phyloP scores from a whole-genome alignment of 2,888 invertebrate genomes.

The Sepiola atlantica region DNA sequence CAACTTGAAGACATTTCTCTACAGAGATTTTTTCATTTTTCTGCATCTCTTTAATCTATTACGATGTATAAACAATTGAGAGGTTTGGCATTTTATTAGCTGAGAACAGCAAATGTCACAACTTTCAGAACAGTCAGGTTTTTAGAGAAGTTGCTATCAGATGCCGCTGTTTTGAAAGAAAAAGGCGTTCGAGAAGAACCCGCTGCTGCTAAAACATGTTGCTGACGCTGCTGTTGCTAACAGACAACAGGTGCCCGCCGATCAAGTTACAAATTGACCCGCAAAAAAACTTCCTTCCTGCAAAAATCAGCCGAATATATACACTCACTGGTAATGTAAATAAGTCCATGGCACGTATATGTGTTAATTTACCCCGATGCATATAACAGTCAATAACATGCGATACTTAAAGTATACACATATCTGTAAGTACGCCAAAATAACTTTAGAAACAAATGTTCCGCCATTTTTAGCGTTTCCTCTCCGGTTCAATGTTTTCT shows the following conservation, averaged over 20 bases:
- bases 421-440: neutral
- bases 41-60: too few relatives aligned
- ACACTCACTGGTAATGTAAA: neutral
- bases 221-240: conserved; percentile 16
- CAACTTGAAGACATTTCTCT: too few relatives aligned
- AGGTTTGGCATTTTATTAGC: neutral
- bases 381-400: neutral
- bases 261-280: conserved; percentile 32
- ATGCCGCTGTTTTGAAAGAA: neutral
- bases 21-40: too few relatives aligned
- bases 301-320: neutral
- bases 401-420: neutral
- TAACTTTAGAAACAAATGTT: too few relatives aligned
- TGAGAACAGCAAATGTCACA: neutral
- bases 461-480: too few relatives aligned
- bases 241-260: neutral
- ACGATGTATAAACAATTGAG: neutral
- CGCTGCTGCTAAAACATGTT: neutral
- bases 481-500: too few relatives aligned
- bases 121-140: neutral
- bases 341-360: neutral
- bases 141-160: neutral
- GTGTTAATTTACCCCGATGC: neutral
- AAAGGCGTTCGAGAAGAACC: neutral
- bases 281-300: neutral